phyloP scores from a whole-genome alignment of 2,113 vertebrate genomes.

The Oreamnos americanus region DNA sequence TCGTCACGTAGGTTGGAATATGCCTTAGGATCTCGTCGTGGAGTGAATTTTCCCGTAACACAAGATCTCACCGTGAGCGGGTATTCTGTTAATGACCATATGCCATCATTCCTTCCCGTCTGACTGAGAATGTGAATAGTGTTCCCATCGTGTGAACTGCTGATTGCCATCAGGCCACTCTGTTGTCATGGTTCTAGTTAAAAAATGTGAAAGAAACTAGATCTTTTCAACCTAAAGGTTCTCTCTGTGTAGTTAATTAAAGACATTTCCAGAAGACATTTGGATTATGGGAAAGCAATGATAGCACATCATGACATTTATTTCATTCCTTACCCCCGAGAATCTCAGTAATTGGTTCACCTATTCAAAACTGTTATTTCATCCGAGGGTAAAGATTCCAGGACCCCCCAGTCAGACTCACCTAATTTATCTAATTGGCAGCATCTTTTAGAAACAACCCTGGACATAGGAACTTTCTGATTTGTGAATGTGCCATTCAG shows the following conservation, averaged over 20 bases:
- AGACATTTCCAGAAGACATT: constrained; percentile 56
- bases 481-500: background rate
- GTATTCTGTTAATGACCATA: background rate
- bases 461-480: background rate
- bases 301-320: constrained; percentile 52
- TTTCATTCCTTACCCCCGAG: constrained; percentile 16
- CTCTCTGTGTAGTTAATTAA: constrained; percentile 63
- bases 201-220: constrained; percentile 24
- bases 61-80: background rate
- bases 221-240: constrained; percentile 60
- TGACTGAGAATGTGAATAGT: background rate
- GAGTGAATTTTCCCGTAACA: background rate
- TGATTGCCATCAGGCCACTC: constrained; percentile 15
- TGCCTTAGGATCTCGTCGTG: background rate
- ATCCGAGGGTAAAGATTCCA: background rate
- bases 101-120: background rate
- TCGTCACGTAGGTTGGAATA: background rate
- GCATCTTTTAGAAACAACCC: constrained; percentile 48
- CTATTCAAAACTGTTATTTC: constrained; percentile 44
- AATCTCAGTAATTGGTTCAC: constrained; percentile 50
- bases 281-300: constrained; percentile 39
- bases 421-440: constrained; percentile 47
- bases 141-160: background rate
- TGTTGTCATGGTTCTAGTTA: constrained; percentile 25
- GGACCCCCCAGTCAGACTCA: background rate